Conservation (phyloP, 2,797 vertebrate species). For the Chiloscyllium punctatum region DNA sequence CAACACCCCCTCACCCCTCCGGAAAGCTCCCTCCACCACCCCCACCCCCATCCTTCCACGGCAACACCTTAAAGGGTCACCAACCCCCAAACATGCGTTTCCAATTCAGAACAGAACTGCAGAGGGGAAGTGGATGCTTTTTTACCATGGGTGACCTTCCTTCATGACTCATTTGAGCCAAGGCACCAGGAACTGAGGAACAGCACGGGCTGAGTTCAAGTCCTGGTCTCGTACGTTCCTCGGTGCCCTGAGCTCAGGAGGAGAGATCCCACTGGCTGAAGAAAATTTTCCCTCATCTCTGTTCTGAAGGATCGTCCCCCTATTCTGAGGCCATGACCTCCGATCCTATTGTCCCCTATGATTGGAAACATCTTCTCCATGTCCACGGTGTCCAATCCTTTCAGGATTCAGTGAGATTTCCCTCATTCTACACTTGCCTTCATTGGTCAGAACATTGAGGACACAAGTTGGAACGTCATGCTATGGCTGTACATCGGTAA, state of each 20-base stretch:
- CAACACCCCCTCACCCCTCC: background rate
- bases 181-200: background rate
- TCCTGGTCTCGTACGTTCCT: background rate
- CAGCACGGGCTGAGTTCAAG: background rate
- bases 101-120: background rate
- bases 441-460: too few species aligned
- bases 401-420: too few species aligned
- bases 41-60: background rate
- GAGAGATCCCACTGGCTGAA: background rate
- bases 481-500: too few species aligned
- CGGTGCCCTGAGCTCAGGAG: background rate
- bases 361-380: too few species aligned
- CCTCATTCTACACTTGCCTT: too few species aligned
- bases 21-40: background rate
- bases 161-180: background rate
- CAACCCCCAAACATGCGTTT: too few species aligned
- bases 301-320: too few species aligned
- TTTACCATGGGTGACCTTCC: background rate
- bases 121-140: background rate
- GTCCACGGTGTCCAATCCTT: too few species aligned
- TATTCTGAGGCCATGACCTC: too few species aligned
- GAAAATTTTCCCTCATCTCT: too few species aligned
- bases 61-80: background rate
- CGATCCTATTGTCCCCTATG: too few species aligned
- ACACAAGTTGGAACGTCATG: too few species aligned